Evolutionary conservation across 2,113 vertebrate species (phyloP), one percentile per base, ranked within the genome.

Genomic region (Cyanoramphus novaezelandiae): DNA sequence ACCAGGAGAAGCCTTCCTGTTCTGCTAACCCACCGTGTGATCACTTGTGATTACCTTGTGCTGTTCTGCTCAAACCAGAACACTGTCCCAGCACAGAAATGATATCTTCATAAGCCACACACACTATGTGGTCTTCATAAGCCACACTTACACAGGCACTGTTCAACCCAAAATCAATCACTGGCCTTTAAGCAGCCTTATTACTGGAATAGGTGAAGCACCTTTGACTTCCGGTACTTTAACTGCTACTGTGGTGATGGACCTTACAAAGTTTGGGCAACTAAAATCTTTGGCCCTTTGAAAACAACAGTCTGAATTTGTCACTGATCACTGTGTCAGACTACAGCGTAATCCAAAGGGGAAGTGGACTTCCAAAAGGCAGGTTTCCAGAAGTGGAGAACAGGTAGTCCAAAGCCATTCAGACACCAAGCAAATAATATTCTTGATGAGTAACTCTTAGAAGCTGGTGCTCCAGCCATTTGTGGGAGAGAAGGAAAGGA

Each of bases 71-170:
- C 37, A 70, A 63, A 70, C 8, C 23, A 75, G 31, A 57, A 86
- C 52, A 78, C 7, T 31, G 28, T 60, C 33, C 50, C 43, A 63
- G 70, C 23, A 47, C 25, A 65, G 44, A 75, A 81, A 62, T 13
- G 14, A 23, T 46, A 41, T 47, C 60, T 31, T 62, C 2, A 0
- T 47, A 68, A 81, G n/a, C 63, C 46, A 68, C 1, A 1, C 35
- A 52, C 20, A 43, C 41, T 29, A 16, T 21, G 27, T 31, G 46
- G 46, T 72, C 70, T 82, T 82, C 49, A 55, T 9, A 44, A 28
- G 15, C 15, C 57, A 71, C 6, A 14, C 9, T 63, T 52, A 71
- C 5, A 20, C 0, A 21, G 62, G 25, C 33, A 37, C n/a, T 28
- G 29, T 10, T 84, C 39, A 84, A 25, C 33, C 20, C 20, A 59